phyloP scores from a whole-genome alignment of 1,140 invertebrate species.

The Dysdera silvatica region DNA sequence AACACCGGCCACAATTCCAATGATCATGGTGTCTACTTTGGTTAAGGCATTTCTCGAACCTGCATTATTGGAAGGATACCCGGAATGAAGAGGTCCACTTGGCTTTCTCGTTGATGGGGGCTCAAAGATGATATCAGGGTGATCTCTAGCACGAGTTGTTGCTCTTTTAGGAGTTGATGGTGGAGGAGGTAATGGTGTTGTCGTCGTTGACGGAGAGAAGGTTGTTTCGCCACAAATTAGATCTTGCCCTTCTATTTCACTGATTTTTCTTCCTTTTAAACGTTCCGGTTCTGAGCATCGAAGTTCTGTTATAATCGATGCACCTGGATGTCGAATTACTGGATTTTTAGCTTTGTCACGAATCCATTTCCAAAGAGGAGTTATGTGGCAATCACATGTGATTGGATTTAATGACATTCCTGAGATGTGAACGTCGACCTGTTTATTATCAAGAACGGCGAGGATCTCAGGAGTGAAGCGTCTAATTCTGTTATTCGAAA shows the following conservation, averaged over 20 bases:
- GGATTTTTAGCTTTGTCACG: conserved; percentile 40
- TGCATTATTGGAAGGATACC: neutral
- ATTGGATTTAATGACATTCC: conserved; percentile 70
- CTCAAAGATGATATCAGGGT: conserved; percentile 27
- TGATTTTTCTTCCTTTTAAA: conserved; percentile 57
- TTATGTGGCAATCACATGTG: conserved; percentile 71
- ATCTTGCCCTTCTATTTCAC: conserved; percentile 67
- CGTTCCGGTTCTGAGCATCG: conserved; percentile 59
- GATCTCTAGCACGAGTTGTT: conserved; percentile 42
- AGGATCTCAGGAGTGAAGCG: conserved; percentile 67
- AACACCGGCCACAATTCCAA: conserved; percentile 82
- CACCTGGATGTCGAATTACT: conserved; percentile 5
- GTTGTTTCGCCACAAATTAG: conserved; percentile 58
- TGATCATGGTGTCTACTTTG: conserved; percentile 83
- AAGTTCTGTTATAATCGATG: conserved; percentile 43
- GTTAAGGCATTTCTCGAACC: conserved; percentile 47
- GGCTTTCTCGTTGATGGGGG: conserved; percentile 13
- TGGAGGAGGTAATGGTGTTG: conserved; percentile 43
- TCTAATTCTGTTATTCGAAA: conserved; percentile 65
- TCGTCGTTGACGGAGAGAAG: conserved; percentile 34
- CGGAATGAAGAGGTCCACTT: conserved; percentile 2
- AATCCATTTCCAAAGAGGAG: conserved; percentile 67
- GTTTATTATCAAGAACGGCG: conserved; percentile 66
- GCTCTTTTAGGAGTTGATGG: conserved; percentile 38
- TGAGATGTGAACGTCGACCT: conserved; percentile 59